Conservation (phyloP, 2,113 vertebrate genomes). For the Limnothrissa miodon region DNA sequence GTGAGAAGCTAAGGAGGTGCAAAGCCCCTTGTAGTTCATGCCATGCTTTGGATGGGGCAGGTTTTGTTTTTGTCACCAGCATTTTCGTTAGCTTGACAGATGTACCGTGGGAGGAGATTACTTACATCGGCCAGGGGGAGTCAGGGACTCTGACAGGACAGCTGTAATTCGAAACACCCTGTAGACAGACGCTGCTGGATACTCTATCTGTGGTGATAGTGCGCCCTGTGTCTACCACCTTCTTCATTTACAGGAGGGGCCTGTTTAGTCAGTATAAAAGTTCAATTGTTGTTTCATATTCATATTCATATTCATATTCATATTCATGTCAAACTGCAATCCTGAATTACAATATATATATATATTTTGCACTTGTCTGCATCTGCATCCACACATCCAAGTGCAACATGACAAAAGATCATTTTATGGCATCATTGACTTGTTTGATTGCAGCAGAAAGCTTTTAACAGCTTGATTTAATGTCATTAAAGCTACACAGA, state of each 20-base stretch:
- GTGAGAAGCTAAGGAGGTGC: constrained; percentile 55
- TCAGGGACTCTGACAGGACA: constrained; percentile 45
- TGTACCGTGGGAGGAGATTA: constrained; percentile 46
- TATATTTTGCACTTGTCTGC: neutral
- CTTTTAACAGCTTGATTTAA: neutral
- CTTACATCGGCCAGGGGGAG: constrained; percentile 37
- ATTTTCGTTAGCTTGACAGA: constrained; percentile 43
- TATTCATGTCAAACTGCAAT: neutral
- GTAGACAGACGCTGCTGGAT: neutral
- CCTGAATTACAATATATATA: neutral
- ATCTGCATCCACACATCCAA: neutral
- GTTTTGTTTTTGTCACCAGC: constrained; percentile 37
- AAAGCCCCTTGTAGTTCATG: constrained; percentile 37
- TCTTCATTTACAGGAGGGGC: constrained; percentile 21
- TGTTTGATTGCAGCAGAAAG: neutral
- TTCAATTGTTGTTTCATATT: neutral
- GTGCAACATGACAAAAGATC: neutral
- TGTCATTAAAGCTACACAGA: neutral
- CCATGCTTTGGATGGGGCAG: constrained; percentile 48
- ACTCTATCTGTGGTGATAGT: constrained; percentile 4
- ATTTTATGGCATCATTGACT: neutral
- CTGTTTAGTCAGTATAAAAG: neutral
- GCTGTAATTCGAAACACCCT: constrained; percentile 55
- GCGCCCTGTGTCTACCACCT: constrained; percentile 43
- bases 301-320: neutral